Percentiles rank a stretch among this genome's conserved stretches.
These are phyloP conservation scores for Dorcus hopei DNA, from an alignment of 2,888 invertebrate genomes.

Conservation along the genomic window DNA sequence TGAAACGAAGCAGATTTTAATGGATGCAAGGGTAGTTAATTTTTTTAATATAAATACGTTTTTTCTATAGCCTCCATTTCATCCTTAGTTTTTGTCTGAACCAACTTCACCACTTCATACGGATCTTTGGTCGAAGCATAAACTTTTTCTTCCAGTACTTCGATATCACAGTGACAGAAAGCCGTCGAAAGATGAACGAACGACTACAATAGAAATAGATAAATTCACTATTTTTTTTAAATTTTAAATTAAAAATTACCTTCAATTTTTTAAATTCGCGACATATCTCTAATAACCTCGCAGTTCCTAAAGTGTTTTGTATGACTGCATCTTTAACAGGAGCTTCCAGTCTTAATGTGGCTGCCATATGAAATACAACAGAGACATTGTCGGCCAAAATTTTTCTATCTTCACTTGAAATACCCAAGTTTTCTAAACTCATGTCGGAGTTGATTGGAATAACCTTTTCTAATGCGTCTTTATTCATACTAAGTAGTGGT, in stretches of 20 bases:
- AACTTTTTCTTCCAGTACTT: slow-evolving; percentile 68
- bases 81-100: slow-evolving; percentile 62
- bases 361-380: slow-evolving; percentile 64
- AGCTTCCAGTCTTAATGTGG: slow-evolving; percentile 63
- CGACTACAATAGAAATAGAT: slow-evolving; percentile 45
- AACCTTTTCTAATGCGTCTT: slow-evolving; percentile 61
- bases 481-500: slow-evolving; percentile 53
- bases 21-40: neutral
- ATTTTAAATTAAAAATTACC: slow-evolving; percentile 15
- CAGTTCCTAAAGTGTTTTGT: slow-evolving; percentile 59
- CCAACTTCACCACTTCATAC: slow-evolving; percentile 58
- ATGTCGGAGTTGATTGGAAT: slow-evolving; percentile 62
- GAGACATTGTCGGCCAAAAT: slow-evolving; percentile 51
- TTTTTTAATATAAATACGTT: slow-evolving; percentile 36
- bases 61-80: slow-evolving; percentile 58
- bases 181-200: slow-evolving; percentile 84
- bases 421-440: slow-evolving; percentile 41
- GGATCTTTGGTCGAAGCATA: slow-evolving; percentile 65
- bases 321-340: slow-evolving; percentile 57
- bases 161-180: slow-evolving; percentile 79
- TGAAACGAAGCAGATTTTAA: slow-evolving; percentile 10
- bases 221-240: neutral
- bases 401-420: slow-evolving; percentile 56
- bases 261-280: slow-evolving; percentile 23
- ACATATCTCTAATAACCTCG: slow-evolving; percentile 50